Evolutionary conservation across 1,140 invertebrate genomes (phyloP).

Genomic region (Drosophila punjabiensis): DNA sequence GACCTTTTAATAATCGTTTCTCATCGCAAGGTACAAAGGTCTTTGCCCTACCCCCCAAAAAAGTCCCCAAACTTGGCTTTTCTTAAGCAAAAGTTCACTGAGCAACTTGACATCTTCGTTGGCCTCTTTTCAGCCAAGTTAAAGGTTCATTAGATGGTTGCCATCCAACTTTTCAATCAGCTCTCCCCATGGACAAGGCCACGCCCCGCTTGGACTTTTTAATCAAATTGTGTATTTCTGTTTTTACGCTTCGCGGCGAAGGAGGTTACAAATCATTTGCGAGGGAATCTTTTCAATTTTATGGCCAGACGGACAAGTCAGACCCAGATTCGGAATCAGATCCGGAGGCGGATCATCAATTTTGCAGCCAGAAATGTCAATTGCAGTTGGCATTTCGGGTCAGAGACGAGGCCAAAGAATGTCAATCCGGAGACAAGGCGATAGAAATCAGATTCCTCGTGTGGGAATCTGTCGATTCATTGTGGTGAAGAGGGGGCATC

Average conservation of each 20-base stretch:
- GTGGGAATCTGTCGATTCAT: conserved; percentile 55
- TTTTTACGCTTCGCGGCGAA: conserved; percentile 20
- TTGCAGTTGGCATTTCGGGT: conserved; percentile 73
- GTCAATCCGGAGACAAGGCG: conserved; percentile 50
- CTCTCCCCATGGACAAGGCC: neutral
- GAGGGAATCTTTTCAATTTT: conserved; percentile 33
- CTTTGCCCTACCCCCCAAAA: neutral
- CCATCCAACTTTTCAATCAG: conserved; percentile 12
- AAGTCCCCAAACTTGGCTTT: neutral
- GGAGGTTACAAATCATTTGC: conserved; percentile 28
- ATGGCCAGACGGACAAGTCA: conserved; percentile 30
- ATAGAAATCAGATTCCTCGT: conserved; percentile 52
- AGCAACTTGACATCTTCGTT: conserved; percentile 49
- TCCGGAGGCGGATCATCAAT: conserved; percentile 67
- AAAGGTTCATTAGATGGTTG: conserved; percentile 42
- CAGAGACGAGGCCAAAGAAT: conserved; percentile 53
- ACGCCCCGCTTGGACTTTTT: conserved; percentile 3
- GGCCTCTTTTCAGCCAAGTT: conserved; percentile 2
- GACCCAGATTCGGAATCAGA: conserved; percentile 15
- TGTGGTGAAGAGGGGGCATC: conserved; percentile 11
- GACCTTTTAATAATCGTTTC: conserved; percentile 1
- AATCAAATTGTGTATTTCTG: conserved; percentile 31
- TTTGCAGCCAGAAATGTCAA: conserved; percentile 70
- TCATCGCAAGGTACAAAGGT: conserved; percentile 8
- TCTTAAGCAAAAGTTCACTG: conserved; percentile 23